Evolutionary conservation across 2,113 vertebrate species (phyloP).

Genomic region (Phodopus roborovskii): DNA sequence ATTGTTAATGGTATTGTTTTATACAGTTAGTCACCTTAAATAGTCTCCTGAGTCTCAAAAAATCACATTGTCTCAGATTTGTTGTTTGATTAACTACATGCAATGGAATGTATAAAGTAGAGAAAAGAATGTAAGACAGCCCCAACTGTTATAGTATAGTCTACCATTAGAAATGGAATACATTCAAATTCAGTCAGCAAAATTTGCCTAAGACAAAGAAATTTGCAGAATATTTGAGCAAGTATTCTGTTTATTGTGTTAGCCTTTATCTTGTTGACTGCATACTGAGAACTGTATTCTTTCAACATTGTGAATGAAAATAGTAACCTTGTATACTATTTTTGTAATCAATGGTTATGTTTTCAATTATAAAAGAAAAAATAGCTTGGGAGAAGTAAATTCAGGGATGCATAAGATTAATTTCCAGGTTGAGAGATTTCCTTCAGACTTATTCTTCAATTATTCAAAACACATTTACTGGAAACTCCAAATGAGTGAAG

Average conservation of each 20-base stretch:
- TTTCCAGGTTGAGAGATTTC: neutral
- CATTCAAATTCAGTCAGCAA: conserved; percentile 6
- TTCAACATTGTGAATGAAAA: neutral
- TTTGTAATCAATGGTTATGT: neutral
- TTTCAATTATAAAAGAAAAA: conserved; percentile 46
- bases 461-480: neutral
- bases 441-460: neutral
- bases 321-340: neutral
- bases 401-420: neutral
- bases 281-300: neutral
- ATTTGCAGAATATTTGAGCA: neutral
- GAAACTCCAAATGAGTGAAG: neutral
- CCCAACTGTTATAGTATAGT: neutral
- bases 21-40: neutral
- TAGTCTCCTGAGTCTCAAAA: conserved; percentile 3
- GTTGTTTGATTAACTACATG: neutral
- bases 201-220: neutral
- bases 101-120: neutral
- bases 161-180: neutral
- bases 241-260: neutral
- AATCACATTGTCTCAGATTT: neutral
- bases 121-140: neutral
- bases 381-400: neutral
- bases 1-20: neutral
- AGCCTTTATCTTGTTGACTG: neutral